Conservation (phyloP, 2,797 vertebrate genomes). For the Limnodromus scolopaceus region DNA sequence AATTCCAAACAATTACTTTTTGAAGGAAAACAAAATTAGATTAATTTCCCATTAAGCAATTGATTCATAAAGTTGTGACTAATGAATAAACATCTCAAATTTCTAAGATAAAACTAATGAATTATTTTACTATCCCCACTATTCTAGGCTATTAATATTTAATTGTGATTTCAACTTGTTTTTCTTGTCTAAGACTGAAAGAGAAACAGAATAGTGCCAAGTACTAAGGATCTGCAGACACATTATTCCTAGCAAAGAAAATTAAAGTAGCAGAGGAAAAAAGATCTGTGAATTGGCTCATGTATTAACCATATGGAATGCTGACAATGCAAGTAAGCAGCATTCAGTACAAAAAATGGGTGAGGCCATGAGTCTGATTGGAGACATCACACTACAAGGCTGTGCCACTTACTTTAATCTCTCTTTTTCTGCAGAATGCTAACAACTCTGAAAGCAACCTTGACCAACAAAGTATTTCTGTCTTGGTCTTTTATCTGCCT, state of each 20-base stretch:
- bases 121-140: neutral
- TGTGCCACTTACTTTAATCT: neutral
- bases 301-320: neutral
- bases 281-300: neutral
- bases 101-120: conserved; percentile 11
- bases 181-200: neutral
- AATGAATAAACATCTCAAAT: conserved; percentile 34
- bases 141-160: conserved; percentile 28
- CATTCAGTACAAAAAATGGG: neutral
- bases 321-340: conserved; percentile 12
- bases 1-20: neutral
- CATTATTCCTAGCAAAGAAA: neutral
- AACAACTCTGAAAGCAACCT: neutral
- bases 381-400: neutral
- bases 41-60: conserved; percentile 13
- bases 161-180: conserved; percentile 27
- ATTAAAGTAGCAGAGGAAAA: neutral
- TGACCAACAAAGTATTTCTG: neutral
- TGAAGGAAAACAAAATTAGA: neutral
- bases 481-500: neutral
- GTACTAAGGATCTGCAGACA: neutral
- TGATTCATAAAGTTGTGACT: conserved; percentile 11
- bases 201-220: conserved; percentile 3
- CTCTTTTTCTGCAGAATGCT: neutral
- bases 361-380: neutral